Base-by-base conservation (phyloP, 2,113 vertebrate species). In the Lasiurus cinereus region DNA sequence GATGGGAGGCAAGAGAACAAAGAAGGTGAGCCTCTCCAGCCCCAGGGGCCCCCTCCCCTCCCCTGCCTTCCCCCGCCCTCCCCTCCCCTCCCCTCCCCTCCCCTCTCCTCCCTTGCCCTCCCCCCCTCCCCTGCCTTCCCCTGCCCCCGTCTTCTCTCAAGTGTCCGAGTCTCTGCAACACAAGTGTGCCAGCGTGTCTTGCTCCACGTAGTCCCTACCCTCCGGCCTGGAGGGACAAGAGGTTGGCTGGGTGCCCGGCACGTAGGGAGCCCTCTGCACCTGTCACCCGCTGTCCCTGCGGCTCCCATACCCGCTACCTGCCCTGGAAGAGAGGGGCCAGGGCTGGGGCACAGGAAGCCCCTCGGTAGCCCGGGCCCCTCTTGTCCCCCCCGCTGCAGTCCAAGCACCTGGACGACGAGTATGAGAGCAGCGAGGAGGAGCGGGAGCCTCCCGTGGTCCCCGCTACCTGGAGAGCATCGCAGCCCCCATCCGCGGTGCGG, bases 1-100 rank as follows among this genome's bases (percentile, higher is more conserved):
- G 83, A 91, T 70, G 87, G 95, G 92, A 86, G 96, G 92, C 96
- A 96, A 96, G 95, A 96, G 94, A 90, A 96, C 97, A 0, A 97
- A 95, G 88, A 94, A 97, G 94, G 95, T 94, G 72, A 95, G 95
- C 33, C 6, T 18, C 70, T 52, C 11, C 67, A 24, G 8, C 3
- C n/a, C 33, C 54, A 29, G 50, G n/a, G 43, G 33, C 77, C 29
- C 48, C 46, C 52, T 72, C 64, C 33, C n/a, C 29, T 22, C n/a
- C 3, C 31, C 31, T 22, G 15, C 12, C 6, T 2, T 15, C 8
- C 3, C 2, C 14, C 9, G 8, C 52, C 2, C 52, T 11, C 10
- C 43, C 12, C 18, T 59, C 9, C 39, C 5, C 22, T 24, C 24
- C 48, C 5, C 21, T 52, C 10, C 43, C 12, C 18, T 59, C 3